phyloP scores from a whole-genome alignment of 2,888 invertebrate genomes.

The Cheiracanthium punctorium region DNA sequence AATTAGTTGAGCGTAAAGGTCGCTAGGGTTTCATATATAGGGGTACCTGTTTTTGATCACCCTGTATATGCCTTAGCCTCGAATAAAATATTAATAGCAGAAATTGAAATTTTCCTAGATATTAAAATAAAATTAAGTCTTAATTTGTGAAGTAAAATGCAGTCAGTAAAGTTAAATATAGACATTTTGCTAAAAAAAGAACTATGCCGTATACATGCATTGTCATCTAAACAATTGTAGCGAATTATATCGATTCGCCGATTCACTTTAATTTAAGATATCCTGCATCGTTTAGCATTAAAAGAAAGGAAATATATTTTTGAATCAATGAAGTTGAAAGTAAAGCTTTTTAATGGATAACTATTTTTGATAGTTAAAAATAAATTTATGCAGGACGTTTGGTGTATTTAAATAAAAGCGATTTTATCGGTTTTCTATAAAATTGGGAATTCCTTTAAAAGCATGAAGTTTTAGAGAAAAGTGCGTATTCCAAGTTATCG shows the following conservation, averaged over 20 bases:
- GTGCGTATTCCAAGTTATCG: background rate
- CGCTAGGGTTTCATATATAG: too few species aligned
- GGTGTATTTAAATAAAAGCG: background rate
- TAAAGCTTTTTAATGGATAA: background rate
- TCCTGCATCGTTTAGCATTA: background rate
- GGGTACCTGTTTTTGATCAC: too few species aligned
- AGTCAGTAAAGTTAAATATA: too few species aligned
- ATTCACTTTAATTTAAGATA: background rate
- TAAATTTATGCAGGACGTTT: background rate
- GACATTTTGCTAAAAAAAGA: too few species aligned
- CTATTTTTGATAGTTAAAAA: slow-evolving; percentile 2
- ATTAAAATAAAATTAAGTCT: too few species aligned
- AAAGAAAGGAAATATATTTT: background rate
- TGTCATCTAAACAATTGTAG: too few species aligned
- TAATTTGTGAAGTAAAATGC: too few species aligned
- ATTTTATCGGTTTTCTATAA: slow-evolving; percentile 3
- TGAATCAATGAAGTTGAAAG: background rate
- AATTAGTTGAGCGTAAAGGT: too few species aligned
- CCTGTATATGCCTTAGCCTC: too few species aligned
- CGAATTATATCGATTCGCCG: background rate
- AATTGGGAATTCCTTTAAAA: background rate
- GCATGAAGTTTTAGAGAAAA: background rate
- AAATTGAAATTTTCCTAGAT: too few species aligned
- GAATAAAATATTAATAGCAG: too few species aligned
- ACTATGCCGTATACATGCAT: too few species aligned